Evolutionary conservation across 2,888 invertebrate genomes (phyloP).

Genomic region (Aquatica leii): DNA sequence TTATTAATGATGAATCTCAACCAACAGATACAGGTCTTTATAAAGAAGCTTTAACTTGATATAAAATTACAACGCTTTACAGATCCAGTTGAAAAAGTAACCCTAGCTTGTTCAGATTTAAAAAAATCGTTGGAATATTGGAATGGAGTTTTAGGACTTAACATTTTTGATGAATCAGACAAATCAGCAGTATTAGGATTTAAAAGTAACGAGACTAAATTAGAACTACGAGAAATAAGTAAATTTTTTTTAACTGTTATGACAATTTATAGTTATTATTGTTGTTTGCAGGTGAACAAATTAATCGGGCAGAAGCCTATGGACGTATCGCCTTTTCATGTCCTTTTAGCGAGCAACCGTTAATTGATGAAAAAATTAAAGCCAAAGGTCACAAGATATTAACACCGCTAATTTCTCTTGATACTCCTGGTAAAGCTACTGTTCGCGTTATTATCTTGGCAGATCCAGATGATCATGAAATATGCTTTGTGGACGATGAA

Average conservation of each 20-base stretch:
- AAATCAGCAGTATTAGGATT: constrained; percentile 75
- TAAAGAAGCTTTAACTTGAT: background rate
- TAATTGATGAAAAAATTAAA: constrained; percentile 77
- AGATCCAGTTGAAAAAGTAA: constrained; percentile 85
- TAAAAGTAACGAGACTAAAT: constrained; percentile 74
- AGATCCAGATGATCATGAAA: constrained; percentile 97
- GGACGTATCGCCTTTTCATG: constrained; percentile 96
- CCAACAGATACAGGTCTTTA: constrained; percentile 68
- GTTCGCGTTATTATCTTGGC: constrained; percentile 95
- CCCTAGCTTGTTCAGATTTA: constrained; percentile 80
- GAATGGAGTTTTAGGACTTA: constrained; percentile 80
- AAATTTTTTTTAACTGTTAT: constrained; percentile 27
- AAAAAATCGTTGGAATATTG: constrained; percentile 83
- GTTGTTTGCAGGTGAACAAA: constrained; percentile 65
- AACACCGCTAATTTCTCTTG: constrained; percentile 89
- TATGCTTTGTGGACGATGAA: constrained; percentile 98
- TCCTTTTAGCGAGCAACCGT: constrained; percentile 78
- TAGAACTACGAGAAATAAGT: constrained; percentile 81
- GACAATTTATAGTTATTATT: background rate
- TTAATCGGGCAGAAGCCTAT: constrained; percentile 89
- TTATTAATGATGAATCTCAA: constrained; percentile 76
- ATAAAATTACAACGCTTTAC: constrained; percentile 29
- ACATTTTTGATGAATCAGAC: constrained; percentile 70
- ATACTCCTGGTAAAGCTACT: constrained; percentile 97
- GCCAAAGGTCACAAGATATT: constrained; percentile 78